Conservation (phyloP, 2,113 vertebrate genomes). For the Ornithorhynchus anatinus region DNA sequence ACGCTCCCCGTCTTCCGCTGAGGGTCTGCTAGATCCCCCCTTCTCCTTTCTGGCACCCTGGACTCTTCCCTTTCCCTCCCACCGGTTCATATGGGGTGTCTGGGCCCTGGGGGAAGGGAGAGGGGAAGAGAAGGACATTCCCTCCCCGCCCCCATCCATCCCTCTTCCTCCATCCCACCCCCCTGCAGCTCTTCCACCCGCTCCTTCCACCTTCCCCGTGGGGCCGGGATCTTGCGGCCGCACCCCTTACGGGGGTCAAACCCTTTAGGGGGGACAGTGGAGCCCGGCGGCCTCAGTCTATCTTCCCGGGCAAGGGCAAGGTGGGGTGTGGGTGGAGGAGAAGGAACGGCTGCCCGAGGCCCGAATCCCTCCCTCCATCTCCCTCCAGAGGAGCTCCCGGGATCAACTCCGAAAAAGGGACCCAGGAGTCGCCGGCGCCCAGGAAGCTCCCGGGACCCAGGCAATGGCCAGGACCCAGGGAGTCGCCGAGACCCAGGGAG, state of each 20-base stretch:
- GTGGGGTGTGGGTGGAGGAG: too few relatives aligned
- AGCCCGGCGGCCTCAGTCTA: rapidly evolving
- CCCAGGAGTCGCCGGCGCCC: too few relatives aligned
- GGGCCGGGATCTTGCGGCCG: background rate
- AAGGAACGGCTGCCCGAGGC: background rate
- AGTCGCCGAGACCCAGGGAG: background rate
- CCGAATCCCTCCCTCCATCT: background rate
- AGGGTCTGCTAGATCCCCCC: too few relatives aligned
- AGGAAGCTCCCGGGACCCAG: background rate
- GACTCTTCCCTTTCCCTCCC: background rate
- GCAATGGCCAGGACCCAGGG: background rate
- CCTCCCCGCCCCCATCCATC: background rate
- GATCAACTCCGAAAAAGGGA: too few relatives aligned
- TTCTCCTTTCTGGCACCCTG: too few relatives aligned
- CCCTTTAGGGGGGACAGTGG: background rate
- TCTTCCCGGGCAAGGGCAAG: background rate
- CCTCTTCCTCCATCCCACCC: background rate
- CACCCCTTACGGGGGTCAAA: background rate
- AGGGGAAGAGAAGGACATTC: too few relatives aligned
- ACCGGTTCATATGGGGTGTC: background rate
- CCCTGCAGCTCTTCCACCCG: background rate
- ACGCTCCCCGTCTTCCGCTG: too few relatives aligned
- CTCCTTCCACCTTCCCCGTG: too few relatives aligned
- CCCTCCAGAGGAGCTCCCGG: background rate
- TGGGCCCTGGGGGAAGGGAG: background rate